phyloP scores from a whole-genome alignment of 1,140 invertebrate genomes.

The Macrosteles quadrilineatus region DNA sequence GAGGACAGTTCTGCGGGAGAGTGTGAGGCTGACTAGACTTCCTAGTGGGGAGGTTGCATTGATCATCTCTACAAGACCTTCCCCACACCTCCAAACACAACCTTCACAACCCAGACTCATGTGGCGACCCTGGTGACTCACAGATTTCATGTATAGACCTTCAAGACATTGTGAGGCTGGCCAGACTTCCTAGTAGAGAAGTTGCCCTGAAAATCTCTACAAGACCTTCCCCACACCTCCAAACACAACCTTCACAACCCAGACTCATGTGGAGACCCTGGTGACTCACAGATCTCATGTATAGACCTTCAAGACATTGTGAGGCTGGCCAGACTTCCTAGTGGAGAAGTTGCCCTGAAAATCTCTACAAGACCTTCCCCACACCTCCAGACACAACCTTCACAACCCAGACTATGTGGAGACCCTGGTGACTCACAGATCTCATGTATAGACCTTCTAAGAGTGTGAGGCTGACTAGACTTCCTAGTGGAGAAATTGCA shows the following conservation, averaged over 20 bases:
- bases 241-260: not conserved
- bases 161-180: not conserved
- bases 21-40: not conserved
- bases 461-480: not conserved
- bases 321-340: not conserved
- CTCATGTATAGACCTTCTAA: too few species aligned
- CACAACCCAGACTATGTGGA: constrained; percentile 24
- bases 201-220: not conserved
- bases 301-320: too few species aligned
- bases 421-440: not conserved
- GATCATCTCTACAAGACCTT: not conserved
- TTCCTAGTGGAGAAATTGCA: constrained; percentile 8
- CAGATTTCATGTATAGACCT: too few species aligned
- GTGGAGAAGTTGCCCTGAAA: constrained; percentile 7
- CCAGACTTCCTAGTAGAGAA: constrained; percentile 8
- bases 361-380: not conserved
- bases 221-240: not conserved
- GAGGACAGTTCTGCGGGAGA: not conserved
- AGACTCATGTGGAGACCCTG: constrained; percentile 21
- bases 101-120: not conserved
- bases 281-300: not conserved
- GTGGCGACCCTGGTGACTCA: constrained; percentile 9
- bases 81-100: not conserved
- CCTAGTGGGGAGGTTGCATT: constrained; percentile 7
- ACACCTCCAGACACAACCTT: not conserved